Base-by-base conservation (phyloP, 2,888 invertebrate genomes). In the Aplocera efformata region DNA sequence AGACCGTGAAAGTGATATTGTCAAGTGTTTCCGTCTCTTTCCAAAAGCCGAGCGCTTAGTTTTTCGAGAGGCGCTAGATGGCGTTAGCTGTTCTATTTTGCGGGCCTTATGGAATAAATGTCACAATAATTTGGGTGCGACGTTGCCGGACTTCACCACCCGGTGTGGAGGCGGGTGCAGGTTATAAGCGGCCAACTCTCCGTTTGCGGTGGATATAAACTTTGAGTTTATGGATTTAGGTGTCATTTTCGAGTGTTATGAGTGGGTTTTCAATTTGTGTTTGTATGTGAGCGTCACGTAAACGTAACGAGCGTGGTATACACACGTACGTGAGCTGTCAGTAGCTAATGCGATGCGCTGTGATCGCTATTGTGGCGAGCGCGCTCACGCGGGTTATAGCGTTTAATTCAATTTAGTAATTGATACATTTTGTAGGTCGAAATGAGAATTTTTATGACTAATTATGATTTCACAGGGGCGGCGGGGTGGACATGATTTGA, bases 1-100 rank as follows among this genome's bases (percentile, higher is more conserved):
- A 77, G 83, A 84, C 83, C 85, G 83, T 86, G 86, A 88, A 86
- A 86, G 86, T 85, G 85, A 85, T 86, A 85, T 84, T 82, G 81
- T 85, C 83, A 85, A 84, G 78, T 78, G 67, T 63, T 63, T 67
- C 83, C 67, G 59, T 86, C 88, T 72, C 82, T 64, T 68, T 88
- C 83, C 74, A 64, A 63, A 63, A 69, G 58, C 85, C 88, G 88
- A 88, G 60, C 52, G 54, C 42, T 55, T 60, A 64, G 66, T 82
- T 66, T 60, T 43, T 45, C 39, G 43, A 47, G 50, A 40, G 55
- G 43, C 60, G 64, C 72, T 80, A 89, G 88, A 88, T 89, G 88
- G 71, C 86, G 82, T 73, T 78, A 75, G 70, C 33, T 48, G 84
- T 82, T 55, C 53, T 67, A 63, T 76, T 80, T 69, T 60, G 60